phyloP scores from a whole-genome alignment of 1,140 invertebrate genomes.

The Micrasema minimum region DNA sequence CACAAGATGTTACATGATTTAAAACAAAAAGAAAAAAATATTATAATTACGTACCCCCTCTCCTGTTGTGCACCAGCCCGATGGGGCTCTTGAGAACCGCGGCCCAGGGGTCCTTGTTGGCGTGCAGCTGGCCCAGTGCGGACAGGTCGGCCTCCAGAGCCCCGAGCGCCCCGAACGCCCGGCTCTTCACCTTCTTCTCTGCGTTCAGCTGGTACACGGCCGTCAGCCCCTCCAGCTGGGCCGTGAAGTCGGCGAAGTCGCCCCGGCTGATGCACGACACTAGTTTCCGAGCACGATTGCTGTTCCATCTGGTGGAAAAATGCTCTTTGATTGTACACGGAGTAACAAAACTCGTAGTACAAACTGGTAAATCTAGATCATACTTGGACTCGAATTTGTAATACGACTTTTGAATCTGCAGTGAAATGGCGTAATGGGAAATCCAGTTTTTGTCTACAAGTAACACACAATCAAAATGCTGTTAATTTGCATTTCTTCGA shows the following conservation, averaged over 20 bases:
- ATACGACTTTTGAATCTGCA: too few species aligned
- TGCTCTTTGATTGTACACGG: too few species aligned
- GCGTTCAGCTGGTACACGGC: conserved; percentile 94
- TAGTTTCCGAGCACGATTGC: conserved; percentile 88
- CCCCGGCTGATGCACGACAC: conserved; percentile 81
- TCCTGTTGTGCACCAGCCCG: conserved; percentile 81
- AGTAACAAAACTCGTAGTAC: too few species aligned
- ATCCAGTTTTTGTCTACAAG: too few species aligned
- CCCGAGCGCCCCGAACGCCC: conserved; percentile 91
- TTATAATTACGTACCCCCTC: too few species aligned
- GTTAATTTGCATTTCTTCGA: too few species aligned
- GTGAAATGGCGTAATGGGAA: too few species aligned
- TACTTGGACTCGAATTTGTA: too few species aligned
- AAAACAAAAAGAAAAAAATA: too few species aligned
- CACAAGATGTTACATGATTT: too few species aligned
- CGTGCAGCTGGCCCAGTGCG: conserved; percentile 80
- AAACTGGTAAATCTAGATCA: too few species aligned
- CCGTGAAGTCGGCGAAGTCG: conserved; percentile 93
- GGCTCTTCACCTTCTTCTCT: conserved; percentile 93
- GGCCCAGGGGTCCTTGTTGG: conserved; percentile 86
- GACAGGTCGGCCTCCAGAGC: conserved; percentile 93
- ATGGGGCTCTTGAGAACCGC: conserved; percentile 91
- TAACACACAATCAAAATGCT: too few species aligned
- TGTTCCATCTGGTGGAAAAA: conserved; percentile 67
- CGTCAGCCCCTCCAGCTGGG: conserved; percentile 89